A percentile compares a stretch with the other conserved stretches of the same genome.
Evolutionary conservation across 2,113 vertebrate species (phyloP).

Genomic region (Tauraco erythrolophus): DNA sequence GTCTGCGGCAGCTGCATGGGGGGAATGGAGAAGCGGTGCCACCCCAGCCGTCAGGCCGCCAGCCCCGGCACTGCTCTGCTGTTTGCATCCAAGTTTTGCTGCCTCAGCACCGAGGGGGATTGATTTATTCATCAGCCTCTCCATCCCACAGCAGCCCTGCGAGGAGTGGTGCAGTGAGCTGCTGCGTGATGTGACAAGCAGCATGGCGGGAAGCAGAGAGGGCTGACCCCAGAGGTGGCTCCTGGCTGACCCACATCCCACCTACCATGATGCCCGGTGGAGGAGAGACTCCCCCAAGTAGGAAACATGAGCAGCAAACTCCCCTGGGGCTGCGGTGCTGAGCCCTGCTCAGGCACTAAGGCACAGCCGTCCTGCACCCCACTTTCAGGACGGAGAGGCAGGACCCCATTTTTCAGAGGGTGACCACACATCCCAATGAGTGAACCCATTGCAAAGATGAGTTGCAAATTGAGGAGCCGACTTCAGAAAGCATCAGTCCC

Average conservation of each 20-base stretch:
- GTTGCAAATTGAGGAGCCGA: not conserved
- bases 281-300: not conserved
- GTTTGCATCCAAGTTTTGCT: constrained; percentile 42
- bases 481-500: not conserved
- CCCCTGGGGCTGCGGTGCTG: rapidly evolving
- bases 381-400: not conserved
- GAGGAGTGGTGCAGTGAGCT: constrained; percentile 23
- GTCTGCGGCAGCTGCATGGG: not conserved
- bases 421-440: not conserved
- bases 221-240: not conserved
- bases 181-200: not conserved
- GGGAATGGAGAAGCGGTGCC: constrained; percentile 4
- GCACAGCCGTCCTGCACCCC: too few relatives aligned
- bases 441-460: not conserved
- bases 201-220: not conserved
- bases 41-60: not conserved
- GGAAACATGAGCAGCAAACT: not conserved
- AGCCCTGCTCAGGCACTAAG: not conserved
- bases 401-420: not conserved
- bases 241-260: not conserved
- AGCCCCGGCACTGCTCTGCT: not conserved
- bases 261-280: not conserved
- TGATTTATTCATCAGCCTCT: constrained; percentile 64
- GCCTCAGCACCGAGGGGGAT: constrained; percentile 44
- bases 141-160: constrained; percentile 31